Conservation (phyloP, 2,797 vertebrate species). For the Lacerta agilis region DNA sequence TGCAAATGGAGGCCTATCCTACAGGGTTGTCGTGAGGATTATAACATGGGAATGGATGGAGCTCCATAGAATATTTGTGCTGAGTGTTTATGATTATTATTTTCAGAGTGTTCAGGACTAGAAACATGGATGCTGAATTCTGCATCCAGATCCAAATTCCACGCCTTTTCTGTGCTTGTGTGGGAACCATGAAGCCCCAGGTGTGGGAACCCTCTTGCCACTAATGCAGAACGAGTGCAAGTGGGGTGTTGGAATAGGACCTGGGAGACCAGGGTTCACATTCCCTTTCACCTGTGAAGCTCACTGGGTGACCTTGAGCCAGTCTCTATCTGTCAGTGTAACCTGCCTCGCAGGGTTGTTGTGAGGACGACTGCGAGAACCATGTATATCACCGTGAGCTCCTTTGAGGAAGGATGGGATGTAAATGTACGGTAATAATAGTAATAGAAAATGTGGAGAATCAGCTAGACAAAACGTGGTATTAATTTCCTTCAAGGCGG, state of each 20-base stretch:
- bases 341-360: no score
- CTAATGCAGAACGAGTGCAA: no score
- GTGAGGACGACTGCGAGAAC: no score
- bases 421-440: no score
- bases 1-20: neutral
- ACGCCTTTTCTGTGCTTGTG: neutral
- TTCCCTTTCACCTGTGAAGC: no score
- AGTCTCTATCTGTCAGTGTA: no score
- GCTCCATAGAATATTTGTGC: neutral
- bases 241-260: no score
- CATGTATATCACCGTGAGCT: no score
- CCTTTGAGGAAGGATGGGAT: no score
- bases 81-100: neutral
- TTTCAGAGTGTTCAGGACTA: neutral
- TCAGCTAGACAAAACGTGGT: neutral
- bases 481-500: neutral
- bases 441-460: no score
- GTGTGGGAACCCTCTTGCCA: neutral
- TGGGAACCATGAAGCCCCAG: neutral
- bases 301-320: no score
- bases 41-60: neutral
- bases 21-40: neutral
- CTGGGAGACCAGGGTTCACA: no score
- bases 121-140: neutral
- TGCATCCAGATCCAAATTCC: neutral